Conservation (phyloP, 2,113 vertebrate genomes). For the Pontoporia blainvillei region DNA sequence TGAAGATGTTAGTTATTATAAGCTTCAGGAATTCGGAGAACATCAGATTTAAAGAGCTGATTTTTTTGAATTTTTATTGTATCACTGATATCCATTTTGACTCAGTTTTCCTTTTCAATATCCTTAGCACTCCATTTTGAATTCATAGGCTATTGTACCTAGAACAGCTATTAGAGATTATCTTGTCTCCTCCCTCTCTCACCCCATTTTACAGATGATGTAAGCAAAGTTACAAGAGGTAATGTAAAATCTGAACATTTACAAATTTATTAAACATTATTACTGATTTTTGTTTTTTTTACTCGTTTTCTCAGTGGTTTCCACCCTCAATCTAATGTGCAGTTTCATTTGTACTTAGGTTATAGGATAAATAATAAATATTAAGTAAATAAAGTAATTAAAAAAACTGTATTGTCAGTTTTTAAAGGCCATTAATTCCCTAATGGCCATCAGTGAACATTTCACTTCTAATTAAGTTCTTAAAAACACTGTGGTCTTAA, state of each 20-base stretch:
- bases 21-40: not conserved
- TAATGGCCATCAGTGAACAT: not conserved
- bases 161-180: not conserved
- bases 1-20: not conserved
- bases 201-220: not conserved
- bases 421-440: conserved; percentile 37
- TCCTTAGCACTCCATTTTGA: not conserved
- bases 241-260: not conserved
- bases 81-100: not conserved
- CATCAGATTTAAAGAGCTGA: not conserved
- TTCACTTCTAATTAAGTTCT: conserved; percentile 6
- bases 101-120: not conserved
- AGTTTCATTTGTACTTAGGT: not conserved
- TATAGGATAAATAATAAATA: conserved; percentile 11
- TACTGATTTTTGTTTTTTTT: not conserved
- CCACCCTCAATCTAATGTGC: not conserved
- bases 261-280: not conserved
- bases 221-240: not conserved
- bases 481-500: conserved; percentile 4
- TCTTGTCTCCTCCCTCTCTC: not conserved
- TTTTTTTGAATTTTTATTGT: not conserved
- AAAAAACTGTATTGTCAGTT: not conserved
- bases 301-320: not conserved
- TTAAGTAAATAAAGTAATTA: not conserved
- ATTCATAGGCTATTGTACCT: not conserved